Conservation (phyloP, 2,797 vertebrate genomes). For the Micromesistius poutassou region DNA sequence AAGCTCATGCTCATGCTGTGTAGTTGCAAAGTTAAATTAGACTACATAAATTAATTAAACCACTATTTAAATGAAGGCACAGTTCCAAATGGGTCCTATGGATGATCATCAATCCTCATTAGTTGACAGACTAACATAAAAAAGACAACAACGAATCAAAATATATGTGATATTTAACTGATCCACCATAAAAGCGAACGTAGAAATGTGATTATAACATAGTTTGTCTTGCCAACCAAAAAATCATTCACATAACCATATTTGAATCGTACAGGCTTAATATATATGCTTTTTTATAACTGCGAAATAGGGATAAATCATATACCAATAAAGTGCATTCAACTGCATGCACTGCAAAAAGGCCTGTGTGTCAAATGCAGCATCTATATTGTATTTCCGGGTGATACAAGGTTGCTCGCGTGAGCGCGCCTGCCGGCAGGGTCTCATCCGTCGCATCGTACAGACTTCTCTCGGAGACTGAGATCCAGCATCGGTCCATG, state of each 20-base stretch:
- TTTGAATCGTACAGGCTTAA: not conserved
- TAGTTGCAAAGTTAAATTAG: not conserved
- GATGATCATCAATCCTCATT: constrained; percentile 1
- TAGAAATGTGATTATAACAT: not conserved
- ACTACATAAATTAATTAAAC: not conserved
- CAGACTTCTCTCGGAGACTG: constrained; percentile 73
- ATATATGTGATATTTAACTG: not conserved
- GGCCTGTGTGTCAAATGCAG: constrained; percentile 41
- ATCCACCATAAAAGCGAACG: not conserved
- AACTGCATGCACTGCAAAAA: not conserved
- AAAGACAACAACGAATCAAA: not conserved
- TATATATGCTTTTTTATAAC: not conserved
- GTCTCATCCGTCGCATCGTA: not conserved
- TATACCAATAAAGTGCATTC: not conserved
- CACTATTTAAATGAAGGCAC: not conserved
- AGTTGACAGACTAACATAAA: not conserved
- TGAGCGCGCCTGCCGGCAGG: not conserved
- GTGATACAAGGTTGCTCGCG: constrained; percentile 43
- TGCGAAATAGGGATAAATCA: not conserved
- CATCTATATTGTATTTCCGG: constrained; percentile 65
- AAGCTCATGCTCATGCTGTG: not conserved
- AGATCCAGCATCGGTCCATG: constrained; percentile 77
- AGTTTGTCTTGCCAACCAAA: not conserved
- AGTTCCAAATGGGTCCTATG: not conserved
- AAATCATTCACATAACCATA: not conserved